Percentiles rank a stretch among this genome's conserved stretches.
These are phyloP conservation scores for Monopterus albus DNA, from an alignment of 2,113 vertebrate genomes.

Conservation along the genomic window DNA sequence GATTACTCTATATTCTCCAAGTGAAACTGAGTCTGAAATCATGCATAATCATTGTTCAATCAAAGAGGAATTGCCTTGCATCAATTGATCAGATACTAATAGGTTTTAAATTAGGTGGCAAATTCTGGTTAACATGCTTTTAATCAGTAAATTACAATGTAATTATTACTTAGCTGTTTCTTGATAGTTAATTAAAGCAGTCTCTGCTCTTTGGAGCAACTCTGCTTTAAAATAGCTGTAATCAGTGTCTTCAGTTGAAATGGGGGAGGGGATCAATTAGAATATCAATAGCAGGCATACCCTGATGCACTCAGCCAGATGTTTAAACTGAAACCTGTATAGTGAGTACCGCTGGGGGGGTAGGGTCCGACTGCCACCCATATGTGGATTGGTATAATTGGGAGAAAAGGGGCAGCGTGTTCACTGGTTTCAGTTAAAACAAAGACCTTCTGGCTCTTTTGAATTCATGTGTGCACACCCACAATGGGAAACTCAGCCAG, in stretches of 20 bases:
- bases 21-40: not conserved
- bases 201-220: constrained; percentile 13
- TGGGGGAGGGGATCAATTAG: constrained; percentile 53
- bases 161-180: not conserved
- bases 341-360: constrained; percentile 31
- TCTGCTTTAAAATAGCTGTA: constrained; percentile 41
- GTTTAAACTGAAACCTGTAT: constrained; percentile 65
- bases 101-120: not conserved
- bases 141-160: not conserved
- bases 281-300: constrained; percentile 57
- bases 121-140: not conserved
- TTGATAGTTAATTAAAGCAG: constrained; percentile 11
- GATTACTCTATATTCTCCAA: too few relatives aligned
- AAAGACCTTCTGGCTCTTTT: not conserved
- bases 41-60: not conserved
- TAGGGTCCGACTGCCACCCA: not conserved
- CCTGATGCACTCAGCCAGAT: constrained; percentile 45
- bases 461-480: not conserved
- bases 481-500: not conserved
- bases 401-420: not conserved
- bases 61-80: not conserved
- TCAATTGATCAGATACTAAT: not conserved
- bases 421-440: constrained; percentile 47
- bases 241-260: constrained; percentile 40
- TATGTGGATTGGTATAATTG: constrained; percentile 49